Evolutionary conservation across 2,888 invertebrate genomes (phyloP), one percentile per base, ranked within the genome.

Genomic region (Elaeidobius kamerunicus): DNA sequence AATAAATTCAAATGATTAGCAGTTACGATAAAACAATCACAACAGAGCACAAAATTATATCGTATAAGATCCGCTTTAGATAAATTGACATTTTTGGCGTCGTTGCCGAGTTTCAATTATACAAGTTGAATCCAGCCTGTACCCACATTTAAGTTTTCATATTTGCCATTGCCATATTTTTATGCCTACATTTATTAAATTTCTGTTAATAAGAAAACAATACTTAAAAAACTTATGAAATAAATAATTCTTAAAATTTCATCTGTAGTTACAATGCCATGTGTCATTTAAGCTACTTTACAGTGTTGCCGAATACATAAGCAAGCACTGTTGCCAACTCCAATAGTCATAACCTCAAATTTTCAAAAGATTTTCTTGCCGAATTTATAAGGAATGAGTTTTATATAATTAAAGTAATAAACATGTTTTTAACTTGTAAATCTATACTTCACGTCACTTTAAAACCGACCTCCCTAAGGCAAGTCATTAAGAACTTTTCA

Each of bases 401-500:
- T 9, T 32, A 4, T 32, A 32, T 9, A 23, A 23, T 5, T 12
- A 9, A 14, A 14, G 16, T 15, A 35, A 35, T 35, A 16, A 42
- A 11, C 20, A 15, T 28, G 15, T 49, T 42, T 42, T 42, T 49
- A 28, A 40, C 27, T 7, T 32, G 34, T 35, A 52, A 18, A 23
- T 40, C 52, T 34, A 18, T 52, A 17, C 9, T 19, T 12, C 36
- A 46, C 18, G 14, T 34, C 3, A 12, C 23, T 30, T 16, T 46
- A n/a, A 32, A 40, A 19, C 30, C 20, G 4, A 5, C 17, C 12
- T 28, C 5, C 12, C 5, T 46, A 17, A 27, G 17, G 1, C 16
- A 32, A 30, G 1, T 9, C 18, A 11, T 32, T 12, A 45, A 52
- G 17, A 40, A 14, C 12, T 40, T 52, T 23, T 45, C 52, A 16